A percentile compares a stretch with the other conserved stretches of the same genome.
Conservation (phyloP, 2,113 vertebrate genomes). For the Trachemys scripta region DNA sequence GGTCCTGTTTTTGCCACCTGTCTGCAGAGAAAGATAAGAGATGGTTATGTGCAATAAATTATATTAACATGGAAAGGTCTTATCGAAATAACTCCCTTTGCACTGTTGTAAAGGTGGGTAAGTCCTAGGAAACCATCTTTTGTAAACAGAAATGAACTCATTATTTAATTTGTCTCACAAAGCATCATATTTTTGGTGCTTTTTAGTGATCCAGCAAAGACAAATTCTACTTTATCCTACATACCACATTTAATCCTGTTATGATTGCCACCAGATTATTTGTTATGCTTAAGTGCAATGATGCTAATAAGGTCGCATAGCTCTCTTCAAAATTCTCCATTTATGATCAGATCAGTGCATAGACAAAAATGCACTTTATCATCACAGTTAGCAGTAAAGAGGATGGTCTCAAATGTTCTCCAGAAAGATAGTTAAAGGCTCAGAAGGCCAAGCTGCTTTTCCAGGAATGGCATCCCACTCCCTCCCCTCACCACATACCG, state of each 20-base stretch:
- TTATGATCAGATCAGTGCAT: background rate
- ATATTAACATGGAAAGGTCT: background rate
- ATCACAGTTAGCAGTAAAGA: background rate
- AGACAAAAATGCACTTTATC: background rate
- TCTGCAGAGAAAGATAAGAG: background rate
- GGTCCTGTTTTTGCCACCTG: background rate
- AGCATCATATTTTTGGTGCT: background rate
- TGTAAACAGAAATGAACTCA: accelerated
- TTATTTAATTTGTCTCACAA: background rate
- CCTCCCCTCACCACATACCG: background rate
- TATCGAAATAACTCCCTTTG: accelerated
- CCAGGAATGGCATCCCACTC: accelerated
- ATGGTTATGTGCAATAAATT: background rate
- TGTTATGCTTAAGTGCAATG: background rate
- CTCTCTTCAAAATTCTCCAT: background rate
- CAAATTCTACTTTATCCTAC: background rate
- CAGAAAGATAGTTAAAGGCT: background rate
- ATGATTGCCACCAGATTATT: background rate
- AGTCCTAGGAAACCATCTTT: background rate
- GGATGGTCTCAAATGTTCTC: background rate
- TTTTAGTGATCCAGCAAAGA: background rate
- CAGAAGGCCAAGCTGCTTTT: background rate
- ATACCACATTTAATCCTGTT: background rate
- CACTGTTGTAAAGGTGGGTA: background rate
- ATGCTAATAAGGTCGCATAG: background rate